Evolutionary conservation across 2,113 vertebrate species (phyloP), one percentile per base, ranked within the genome.

Genomic region (Eclectus roratus): DNA sequence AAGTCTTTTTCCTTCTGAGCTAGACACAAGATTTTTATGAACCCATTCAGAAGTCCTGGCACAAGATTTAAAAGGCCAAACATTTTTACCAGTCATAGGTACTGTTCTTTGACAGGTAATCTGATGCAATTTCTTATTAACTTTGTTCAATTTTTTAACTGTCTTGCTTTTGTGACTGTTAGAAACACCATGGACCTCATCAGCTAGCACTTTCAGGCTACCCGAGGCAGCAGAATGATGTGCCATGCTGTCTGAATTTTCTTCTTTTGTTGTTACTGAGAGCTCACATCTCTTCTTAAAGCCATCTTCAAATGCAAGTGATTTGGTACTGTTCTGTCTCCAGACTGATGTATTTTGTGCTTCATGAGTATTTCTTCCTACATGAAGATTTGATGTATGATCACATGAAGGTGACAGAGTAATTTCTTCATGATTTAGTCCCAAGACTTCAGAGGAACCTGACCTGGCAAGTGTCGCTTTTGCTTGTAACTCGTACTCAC

Each of bases 1-100:
- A 50, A 43, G 35, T 87, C 29, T 73, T 89, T 81, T 49, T 93
- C 69, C 61, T 86, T 94, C 76, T 68, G 95, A 90, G 61, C 88
- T 10, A 25, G 79, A 82, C 10, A 19, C 11, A 35, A 1, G 19
- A 79, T 80, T 98, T 97, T 96, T 96, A 96, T 4, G 43, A 95
- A 95, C 68, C 61, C 58, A 86, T 29, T 80, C 93, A 81, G 97
- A 97, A 94, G 96, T 93, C 86, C 98, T 98, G 86, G 98, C 98
- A 96, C 98, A 98, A 64, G 98, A 98, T 76, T 97, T 90, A 80
- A n/a, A 43, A 71, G 94, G 97, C 98, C 98, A 98, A 72, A 88
- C 87, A 47, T 88, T 97, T 96, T 98, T 98, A 56, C 98, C 98
- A 83, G 92, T 96, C 96, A 98, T 96, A 35, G 98, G 98, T 80